Percentiles rank a stretch among this genome's conserved stretches.
Conservation (phyloP, 2,113 vertebrate genomes). For the Philantomba maxwellii region DNA sequence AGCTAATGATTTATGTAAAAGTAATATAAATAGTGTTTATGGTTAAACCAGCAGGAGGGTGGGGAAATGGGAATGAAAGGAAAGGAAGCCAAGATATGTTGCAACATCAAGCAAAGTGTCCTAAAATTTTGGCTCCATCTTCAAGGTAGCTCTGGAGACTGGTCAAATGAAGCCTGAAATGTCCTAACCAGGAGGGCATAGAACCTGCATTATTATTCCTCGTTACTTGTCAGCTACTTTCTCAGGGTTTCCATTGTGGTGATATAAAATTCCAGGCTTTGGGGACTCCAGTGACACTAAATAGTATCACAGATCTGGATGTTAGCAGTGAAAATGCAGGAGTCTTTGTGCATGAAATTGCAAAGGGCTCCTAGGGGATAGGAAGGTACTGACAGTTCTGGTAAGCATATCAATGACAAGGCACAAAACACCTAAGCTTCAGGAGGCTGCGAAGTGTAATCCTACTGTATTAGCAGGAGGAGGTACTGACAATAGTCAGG, state of each 20-base stretch:
- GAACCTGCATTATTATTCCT: background rate
- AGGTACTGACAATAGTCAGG: background rate
- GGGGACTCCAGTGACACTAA: background rate
- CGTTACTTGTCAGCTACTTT: background rate
- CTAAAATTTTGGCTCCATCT: background rate
- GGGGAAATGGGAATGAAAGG: background rate
- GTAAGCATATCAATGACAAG: background rate
- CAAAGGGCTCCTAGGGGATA: background rate
- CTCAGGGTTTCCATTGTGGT: background rate
- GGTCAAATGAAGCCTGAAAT: background rate
- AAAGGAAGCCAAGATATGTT: background rate
- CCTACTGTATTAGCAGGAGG: background rate
- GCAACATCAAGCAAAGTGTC: background rate
- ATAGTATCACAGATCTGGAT: background rate
- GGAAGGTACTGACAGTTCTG: background rate
- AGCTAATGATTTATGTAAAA: background rate
- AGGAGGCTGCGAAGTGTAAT: background rate
- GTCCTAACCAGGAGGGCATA: no score
- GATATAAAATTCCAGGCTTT: background rate
- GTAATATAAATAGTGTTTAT: background rate
- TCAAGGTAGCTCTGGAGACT: background rate
- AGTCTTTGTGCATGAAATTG: background rate
- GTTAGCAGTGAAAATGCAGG: background rate
- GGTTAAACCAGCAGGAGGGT: background rate
- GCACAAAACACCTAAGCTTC: background rate